phyloP scores from a whole-genome alignment of 1,140 invertebrate genomes.

The Scaptomyza hsui region DNA sequence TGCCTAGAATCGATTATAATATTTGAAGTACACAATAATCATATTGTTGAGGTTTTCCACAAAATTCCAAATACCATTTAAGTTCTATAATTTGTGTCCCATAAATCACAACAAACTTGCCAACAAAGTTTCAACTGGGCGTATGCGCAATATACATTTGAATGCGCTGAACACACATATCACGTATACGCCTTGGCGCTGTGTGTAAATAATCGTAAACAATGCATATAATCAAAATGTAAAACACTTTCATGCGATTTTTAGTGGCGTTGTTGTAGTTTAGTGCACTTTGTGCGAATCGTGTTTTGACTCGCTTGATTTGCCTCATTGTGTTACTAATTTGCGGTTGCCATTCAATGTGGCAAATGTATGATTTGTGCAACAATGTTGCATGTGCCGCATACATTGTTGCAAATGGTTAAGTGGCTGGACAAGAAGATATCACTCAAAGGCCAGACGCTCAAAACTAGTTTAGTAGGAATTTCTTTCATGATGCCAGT shows the following conservation, averaged over 20 bases:
- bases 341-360: constrained; percentile 29
- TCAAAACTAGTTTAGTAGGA: constrained; percentile 78
- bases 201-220: constrained; percentile 27
- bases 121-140: constrained; percentile 15
- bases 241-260: constrained; percentile 33
- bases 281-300: constrained; percentile 34
- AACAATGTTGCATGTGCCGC: constrained; percentile 38
- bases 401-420: constrained; percentile 36
- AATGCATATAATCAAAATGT: constrained; percentile 29
- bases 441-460: constrained; percentile 10
- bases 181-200: constrained; percentile 49
- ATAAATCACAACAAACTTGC: constrained; percentile 3
- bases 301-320: constrained; percentile 44
- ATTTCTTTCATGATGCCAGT: constrained; percentile 42
- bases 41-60: no score
- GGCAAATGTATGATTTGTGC: constrained; percentile 21
- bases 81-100: not conserved
- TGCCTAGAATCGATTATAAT: no score
- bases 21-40: no score
- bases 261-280: no score
- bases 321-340: constrained; percentile 49
- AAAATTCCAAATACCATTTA: not conserved
- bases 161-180: constrained; percentile 21
- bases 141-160: constrained; percentile 49
- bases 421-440: constrained; percentile 18